Evolutionary conservation across 1,140 invertebrate genomes (phyloP), one percentile per base, ranked within the genome.

Genomic region (Luehdorfia chinensis): DNA sequence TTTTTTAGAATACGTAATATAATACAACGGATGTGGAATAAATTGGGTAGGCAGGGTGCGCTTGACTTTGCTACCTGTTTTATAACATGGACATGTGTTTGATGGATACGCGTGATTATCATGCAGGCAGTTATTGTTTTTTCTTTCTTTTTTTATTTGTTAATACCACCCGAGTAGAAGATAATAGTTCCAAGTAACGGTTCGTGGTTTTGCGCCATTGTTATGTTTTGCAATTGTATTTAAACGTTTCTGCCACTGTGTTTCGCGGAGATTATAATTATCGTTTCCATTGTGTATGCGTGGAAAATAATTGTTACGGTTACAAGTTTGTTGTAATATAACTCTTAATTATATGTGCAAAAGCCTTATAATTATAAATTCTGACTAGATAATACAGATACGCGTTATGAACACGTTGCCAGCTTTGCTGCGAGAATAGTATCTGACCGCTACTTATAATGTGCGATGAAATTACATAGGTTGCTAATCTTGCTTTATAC

Each of bases 21-120:
- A 75, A 85, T 85, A 77, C 75, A 62, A 43, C 75, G 78, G 80
- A 84, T 84, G 80, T 80, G 71, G 66, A 77, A 79, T 81, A 77
- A 81, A 83, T 83, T 84, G 77, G 75, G 72, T 79, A 83, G 66
- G 52, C 66, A 71, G 72, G 76, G 75, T 83, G 78, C 67, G 66
- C 69, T 75, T 78, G 53, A 55, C 37, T 43, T 49, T 34, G 77
- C 81, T 85, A 85, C 81, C 78, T 85, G 78, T 83, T 81, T 85
- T 81, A 59, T 70, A 59, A 39, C 34, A 62, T 57, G 34, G 50
- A 59, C 59, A 67, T 76, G 63, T 72, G 62, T 41, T 45, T 59
- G 64, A 59, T 72, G 49, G 52, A 66, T 69, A 53, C 41, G 47
- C 62, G 59, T 28, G 43, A 57, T 59, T 57, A 53, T 46, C 45